Conservation (phyloP, 1,140 invertebrate genomes). For the honey bee (Apis mellifera) region Amel_HAv3.1 CM009945.2:4321501-4322000, state of each 20-base stretch:
- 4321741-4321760: not conserved
- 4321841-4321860: not conserved
- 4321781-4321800: slow-evolving; percentile 81
- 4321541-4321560: slow-evolving; percentile 77
- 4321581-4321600: not conserved
- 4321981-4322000: too few relatives aligned
- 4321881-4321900: too few relatives aligned
- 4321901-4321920: too few relatives aligned
- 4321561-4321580: slow-evolving; percentile 69
- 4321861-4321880: too few relatives aligned
- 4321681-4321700: slow-evolving; percentile 23
- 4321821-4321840: slow-evolving; percentile 76
- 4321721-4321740: not conserved
- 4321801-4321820: slow-evolving; percentile 81
- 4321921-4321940: too few relatives aligned
- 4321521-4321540: slow-evolving; percentile 83
- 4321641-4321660: slow-evolving; percentile 32
- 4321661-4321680: slow-evolving; percentile 5
- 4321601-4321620: not conserved
- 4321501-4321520: slow-evolving; percentile 82
- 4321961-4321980: too few relatives aligned
- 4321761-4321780: slow-evolving; percentile 44
- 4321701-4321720: not conserved
- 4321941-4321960: too few relatives aligned
- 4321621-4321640: not conserved